These are phyloP conservation scores for Muntiacus muntjak DNA, from an alignment of 2,113 vertebrate genomes.

Conservation along the genomic window DNA sequence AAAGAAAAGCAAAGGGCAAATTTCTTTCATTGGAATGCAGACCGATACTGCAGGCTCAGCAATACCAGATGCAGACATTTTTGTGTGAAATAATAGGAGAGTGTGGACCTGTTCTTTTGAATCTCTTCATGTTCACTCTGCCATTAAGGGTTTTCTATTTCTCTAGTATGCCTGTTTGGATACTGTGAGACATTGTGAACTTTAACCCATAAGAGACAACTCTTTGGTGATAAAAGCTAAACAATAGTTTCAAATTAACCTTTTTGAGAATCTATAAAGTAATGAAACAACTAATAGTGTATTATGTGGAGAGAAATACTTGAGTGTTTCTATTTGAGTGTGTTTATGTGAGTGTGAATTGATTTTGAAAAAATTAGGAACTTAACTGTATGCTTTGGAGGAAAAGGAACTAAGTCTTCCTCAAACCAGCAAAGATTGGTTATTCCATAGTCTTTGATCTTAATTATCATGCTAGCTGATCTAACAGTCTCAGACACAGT, in stretches of 20 bases:
- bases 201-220: not conserved
- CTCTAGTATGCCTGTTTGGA: not conserved
- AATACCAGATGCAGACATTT: not conserved
- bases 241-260: not conserved
- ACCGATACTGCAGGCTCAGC: not conserved
- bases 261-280: not conserved
- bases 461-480: not conserved
- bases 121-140: not conserved
- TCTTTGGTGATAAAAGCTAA: not conserved
- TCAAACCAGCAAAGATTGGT: not conserved
- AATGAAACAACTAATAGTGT: not conserved
- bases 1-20: not conserved
- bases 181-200: not conserved
- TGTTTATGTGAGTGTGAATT: not conserved
- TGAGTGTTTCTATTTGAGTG: not conserved
- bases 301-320: not conserved
- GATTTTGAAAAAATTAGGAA: not conserved
- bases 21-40: not conserved
- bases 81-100: not conserved
- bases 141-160: not conserved
- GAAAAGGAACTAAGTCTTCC: not conserved
- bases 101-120: not conserved
- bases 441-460: not conserved
- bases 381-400: not conserved
- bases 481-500: not conserved